Base-by-base conservation (phyloP, 2,888 invertebrate genomes). In the Leptothorax acervorum region DNA sequence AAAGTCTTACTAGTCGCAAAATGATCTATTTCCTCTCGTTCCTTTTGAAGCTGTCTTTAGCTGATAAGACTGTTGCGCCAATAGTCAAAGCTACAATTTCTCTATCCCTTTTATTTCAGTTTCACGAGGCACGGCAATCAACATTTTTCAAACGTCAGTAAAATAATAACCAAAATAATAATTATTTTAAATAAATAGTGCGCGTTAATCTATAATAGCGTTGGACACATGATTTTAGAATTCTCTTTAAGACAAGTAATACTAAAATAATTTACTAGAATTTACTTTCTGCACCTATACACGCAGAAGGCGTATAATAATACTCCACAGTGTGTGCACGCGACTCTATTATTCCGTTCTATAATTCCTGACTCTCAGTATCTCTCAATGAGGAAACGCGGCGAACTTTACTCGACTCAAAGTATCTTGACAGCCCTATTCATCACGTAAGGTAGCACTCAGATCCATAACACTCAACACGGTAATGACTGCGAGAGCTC, bases 21-120 rank as follows among this genome's bases (percentile, higher is more conserved):
- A 91, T 91, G 92, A 92, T 91, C 92, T 91, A 92, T 93, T 92
- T 93, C 9, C 15, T 53, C 18, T 23, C 87, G 76, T 85, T 86
- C 87, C 82, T 84, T 75, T 84, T 75, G 75, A 66, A 85, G 78
- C 78, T 57, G 53, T 84, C 66, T 55, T 78, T 39, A 55, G n/a
- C 28, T 31, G 53, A 66, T 45, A 53, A 53, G 15, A 66, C 9
- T 42, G 23, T 8, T 48, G 23, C 23, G 23, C 18, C 23, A 8
- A 53, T 53, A 3, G 9, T 31, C 8, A 28, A 35, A 62, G 57
- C 4, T 48, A 23, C 42, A 5, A 12, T 31, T 31, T 48, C 28
- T 60, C 12, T 42, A 23, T 57, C 18, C 18, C 1, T 8, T 60
- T 45, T 45, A 28, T 35, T 15, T 62, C 8, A 45, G 45, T 62